phyloP scores from a whole-genome alignment of 2,113 vertebrate species.

The Cyprinus carpio region DNA sequence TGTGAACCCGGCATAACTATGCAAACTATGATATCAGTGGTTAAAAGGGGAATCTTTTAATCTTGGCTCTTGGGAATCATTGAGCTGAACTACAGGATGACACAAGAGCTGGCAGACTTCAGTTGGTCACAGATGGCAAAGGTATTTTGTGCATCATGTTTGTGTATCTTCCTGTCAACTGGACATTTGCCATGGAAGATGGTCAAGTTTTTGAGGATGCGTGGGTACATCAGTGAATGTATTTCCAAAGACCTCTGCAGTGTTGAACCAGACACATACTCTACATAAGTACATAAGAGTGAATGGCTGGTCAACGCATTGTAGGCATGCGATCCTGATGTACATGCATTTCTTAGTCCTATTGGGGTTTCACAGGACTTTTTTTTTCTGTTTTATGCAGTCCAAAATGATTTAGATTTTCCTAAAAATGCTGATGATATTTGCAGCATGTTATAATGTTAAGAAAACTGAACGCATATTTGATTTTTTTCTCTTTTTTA shows the following conservation, averaged over 20 bases:
- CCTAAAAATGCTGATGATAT: no score
- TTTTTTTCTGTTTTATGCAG: neutral
- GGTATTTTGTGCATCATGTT: slow-evolving; percentile 34
- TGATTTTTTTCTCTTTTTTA: neutral
- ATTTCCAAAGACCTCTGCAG: slow-evolving; percentile 4
- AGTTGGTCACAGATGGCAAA: slow-evolving; percentile 45
- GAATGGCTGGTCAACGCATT: neutral
- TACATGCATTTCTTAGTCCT: neutral
- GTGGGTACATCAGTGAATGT: slow-evolving; percentile 5
- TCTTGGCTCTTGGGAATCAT: neutral
- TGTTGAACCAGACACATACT: neutral
- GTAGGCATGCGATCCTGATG: neutral
- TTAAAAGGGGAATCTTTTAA: neutral
- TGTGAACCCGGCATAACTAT: no score
- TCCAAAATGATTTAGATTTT: neutral
- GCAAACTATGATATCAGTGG: neutral
- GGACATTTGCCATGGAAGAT: slow-evolving; percentile 40
- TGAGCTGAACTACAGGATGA: slow-evolving; percentile 1
- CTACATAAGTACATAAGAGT: no score
- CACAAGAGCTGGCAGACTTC: slow-evolving; percentile 26
- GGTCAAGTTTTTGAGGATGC: neutral
- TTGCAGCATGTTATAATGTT: neutral
- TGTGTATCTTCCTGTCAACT: slow-evolving; percentile 41
- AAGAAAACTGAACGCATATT: neutral
- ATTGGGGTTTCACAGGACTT: neutral